Evolutionary conservation across 2,113 vertebrate genomes (phyloP), one percentile per base, ranked within the genome.

Genomic region (Collichthys lucidus): DNA sequence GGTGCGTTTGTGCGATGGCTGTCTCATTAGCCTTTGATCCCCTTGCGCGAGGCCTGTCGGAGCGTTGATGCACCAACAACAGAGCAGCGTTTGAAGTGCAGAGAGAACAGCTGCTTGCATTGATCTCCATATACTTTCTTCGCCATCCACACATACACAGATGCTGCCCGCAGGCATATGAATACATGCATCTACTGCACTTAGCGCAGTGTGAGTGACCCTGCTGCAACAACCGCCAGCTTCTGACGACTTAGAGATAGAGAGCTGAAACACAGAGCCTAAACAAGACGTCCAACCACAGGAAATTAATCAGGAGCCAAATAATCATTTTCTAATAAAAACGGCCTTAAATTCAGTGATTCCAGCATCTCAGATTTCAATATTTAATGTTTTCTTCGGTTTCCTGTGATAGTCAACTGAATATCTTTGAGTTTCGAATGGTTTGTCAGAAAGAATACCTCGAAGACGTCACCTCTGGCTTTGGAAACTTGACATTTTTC

Each of bases 21-120:
- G 91, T 93, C 93, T 94, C 92, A 89, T 93, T 93, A 93, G 91
- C 91, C 92, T 94, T 93, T 94, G 92, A 93, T 94, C 91, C 92
- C 90, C 76, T 79, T 57, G 88, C 86, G 80, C 86, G 77, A 87
- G 91, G 86, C 86, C 88, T 90, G 92, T 90, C 86, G 88, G 88
- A 88, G 92, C 84, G 80, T 78, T 86, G 89, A 88, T 20, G 88
- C 85, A 81, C 89, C 92, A 87, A 92, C 93, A 94, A 92, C 92
- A 91, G 90, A 90, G 86, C 87, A 2, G 19, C 86, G 91, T 93
- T 94, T 93, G 92, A 93, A 93, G 93, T 93, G 91, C 29, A 85
- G 88, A 71, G 89, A 76, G 90, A 94, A 93, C 93, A 94, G 92
- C 92, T 94, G 93, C 91, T 93, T 61, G 91, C 90, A 94, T 94